These are phyloP conservation scores for Platycheirus albimanus DNA, from an alignment of 2,888 invertebrate species.

Conservation along the genomic window DNA sequence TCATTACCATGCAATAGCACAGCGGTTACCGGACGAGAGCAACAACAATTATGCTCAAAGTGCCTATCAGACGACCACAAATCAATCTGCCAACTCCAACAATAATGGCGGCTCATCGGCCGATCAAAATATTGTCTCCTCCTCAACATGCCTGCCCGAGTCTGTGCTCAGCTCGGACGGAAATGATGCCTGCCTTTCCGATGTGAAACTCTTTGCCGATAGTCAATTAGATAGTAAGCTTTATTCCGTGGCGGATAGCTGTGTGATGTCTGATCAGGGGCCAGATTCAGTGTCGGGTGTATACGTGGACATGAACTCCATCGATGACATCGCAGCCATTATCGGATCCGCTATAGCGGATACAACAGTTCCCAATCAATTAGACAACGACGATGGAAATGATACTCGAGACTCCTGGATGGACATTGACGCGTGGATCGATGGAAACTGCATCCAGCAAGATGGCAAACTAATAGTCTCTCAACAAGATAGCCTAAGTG, in stretches of 20 bases:
- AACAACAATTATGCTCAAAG: conserved; percentile 88
- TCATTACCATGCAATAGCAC: conserved; percentile 93
- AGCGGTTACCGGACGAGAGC: conserved; percentile 89
- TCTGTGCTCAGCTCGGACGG: conserved; percentile 84
- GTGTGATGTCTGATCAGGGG: conserved; percentile 83
- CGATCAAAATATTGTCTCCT: conserved; percentile 89
- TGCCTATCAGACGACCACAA: conserved; percentile 82
- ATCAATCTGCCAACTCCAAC: conserved; percentile 73
- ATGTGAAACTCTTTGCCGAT: conserved; percentile 85
- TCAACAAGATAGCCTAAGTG: conserved; percentile 86
- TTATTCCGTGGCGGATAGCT: conserved; percentile 84
- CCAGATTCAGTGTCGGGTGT: conserved; percentile 85
- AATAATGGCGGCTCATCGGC: conserved; percentile 80
- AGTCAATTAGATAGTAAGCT: conserved; percentile 84
- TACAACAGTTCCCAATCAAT: conserved; percentile 90
- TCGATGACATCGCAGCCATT: conserved; percentile 93
- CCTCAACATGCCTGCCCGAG: conserved; percentile 88
- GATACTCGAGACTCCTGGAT: conserved; percentile 93
- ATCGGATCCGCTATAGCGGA: conserved; percentile 95
- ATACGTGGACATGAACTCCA: conserved; percentile 87
- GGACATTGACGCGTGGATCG: conserved; percentile 94
- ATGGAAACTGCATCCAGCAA: conserved; percentile 89
- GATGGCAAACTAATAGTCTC: conserved; percentile 87
- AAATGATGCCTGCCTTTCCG: conserved; percentile 84
- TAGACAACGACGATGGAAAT: conserved; percentile 88